Percentiles rank a stretch among this genome's conserved stretches.
Conservation (phyloP, 2,797 vertebrate genomes). For the Molossus alvarezi region DNA sequence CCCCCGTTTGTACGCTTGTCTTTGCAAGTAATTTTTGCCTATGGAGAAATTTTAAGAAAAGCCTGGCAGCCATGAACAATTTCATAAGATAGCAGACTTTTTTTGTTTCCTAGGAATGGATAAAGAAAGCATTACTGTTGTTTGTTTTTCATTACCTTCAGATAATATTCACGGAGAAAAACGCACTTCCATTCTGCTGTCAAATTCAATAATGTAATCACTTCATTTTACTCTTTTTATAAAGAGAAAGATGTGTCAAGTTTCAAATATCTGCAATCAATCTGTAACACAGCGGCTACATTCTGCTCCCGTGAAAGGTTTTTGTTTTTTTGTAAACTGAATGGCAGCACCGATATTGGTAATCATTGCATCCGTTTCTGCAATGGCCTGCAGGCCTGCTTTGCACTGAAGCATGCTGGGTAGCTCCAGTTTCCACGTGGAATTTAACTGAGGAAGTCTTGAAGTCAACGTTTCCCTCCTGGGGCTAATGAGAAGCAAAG, state of each 20-base stretch:
- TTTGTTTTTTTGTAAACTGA: neutral
- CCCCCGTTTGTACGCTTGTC: neutral
- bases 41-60: constrained; percentile 23
- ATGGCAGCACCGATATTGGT: neutral
- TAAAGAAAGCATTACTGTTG: constrained; percentile 28
- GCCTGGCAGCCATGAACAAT: neutral
- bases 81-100: neutral
- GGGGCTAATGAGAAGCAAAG: constrained; percentile 35
- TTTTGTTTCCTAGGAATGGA: neutral
- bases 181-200: neutral
- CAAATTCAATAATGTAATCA: constrained; percentile 47
- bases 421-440: neutral
- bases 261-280: neutral
- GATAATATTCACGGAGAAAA: constrained; percentile 46
- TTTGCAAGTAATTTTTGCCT: neutral
- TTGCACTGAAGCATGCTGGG: neutral
- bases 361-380: neutral
- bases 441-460: constrained; percentile 32
- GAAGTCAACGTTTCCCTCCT: constrained; percentile 17
- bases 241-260: neutral
- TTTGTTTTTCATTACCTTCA: constrained; percentile 60
- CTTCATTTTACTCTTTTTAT: neutral
- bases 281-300: neutral
- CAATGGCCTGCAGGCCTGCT: neutral
- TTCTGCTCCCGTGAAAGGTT: neutral